Evolutionary conservation across 2,113 vertebrate species (phyloP), one percentile per base, ranked within the genome.

Genomic region (Zosterops hypoxanthus): DNA sequence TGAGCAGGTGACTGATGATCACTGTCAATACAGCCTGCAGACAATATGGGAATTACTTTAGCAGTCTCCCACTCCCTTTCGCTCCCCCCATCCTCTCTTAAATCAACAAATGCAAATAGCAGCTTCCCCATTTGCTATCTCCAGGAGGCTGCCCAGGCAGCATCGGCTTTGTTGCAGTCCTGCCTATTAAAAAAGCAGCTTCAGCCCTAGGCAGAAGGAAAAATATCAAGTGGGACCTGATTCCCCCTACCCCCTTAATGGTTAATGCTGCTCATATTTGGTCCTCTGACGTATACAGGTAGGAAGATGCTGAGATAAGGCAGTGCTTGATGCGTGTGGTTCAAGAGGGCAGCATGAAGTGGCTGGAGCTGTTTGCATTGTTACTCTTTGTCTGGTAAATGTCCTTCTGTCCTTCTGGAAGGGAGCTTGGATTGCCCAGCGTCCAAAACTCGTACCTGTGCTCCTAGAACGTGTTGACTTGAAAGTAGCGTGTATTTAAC

Each of bases 1-100:
- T 91, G 97, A 98, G 98, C 98, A 99, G 98, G 98, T 98, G 98
- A 98, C 98, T 98, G 98, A 98, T 98, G 98, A 97, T 97, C 97
- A 97, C 95, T 98, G 97, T 98, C 98, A 97, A 49, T 97, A 95
- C 90, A 92, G 96, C 91, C 94, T 90, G 91, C 95, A 98, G 97
- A 98, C 97, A 98, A 98, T 98, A 97, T 97, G 97, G 25, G 98
- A 97, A 98, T 98, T 96, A 97, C 97, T 98, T 98, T 94, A 97
- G 95, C 97, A 97, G 97, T 95, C 95, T 93, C 84, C 90, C 89
- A 78, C 78, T 97, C 85, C 84, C 75, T 76, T 39, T 39, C 39
- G 26, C 87, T 96, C 56, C 90, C 91, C 95, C 96, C 97, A 88
- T 82, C 91, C 78, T 86, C 94, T 96, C 94, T 90, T 97, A 94